Evolutionary conservation across 92 coral and sea anemone species (phyloP), one percentile per base, ranked within the genome.

Genomic region (Heteractis magnifica): DNA sequence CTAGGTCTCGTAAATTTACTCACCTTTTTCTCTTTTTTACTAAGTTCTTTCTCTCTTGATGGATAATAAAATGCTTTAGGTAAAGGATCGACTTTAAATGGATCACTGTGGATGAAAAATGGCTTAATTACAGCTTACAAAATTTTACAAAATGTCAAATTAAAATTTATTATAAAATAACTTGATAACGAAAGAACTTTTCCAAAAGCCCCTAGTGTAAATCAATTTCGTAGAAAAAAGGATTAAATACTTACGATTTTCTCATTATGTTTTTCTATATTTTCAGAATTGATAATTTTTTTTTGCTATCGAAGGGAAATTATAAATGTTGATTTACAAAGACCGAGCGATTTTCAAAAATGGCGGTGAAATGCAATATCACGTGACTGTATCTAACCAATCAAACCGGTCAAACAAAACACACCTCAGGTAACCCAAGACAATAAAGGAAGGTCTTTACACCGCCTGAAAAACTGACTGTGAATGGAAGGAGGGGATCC

Each of bases 21-120:
- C 77, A 91, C 97, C 99, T 90, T 94, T 88, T 87, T 93, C 71
- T 94, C 97, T 50, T 62, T 85, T 50, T 91, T 82, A 14, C 93
- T 82, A 62, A 97, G 87, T 78, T 89, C 90, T 81, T 88, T 94
- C 58, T 89, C 88, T 55, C 82, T 85, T 53, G 99, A 88, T 49
- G 99, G 99, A 86, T 94, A 82, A 84, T 97, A 97, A 87, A 90
- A 92, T 41, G 99, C 80, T 81, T 90, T 97, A 4, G 98, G 98
- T 49, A 97, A 86, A 55, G 99, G 89, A 18, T 87, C 97, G 23
- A 82, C 97, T 81, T 92, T 91, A 85, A 97, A 97, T 59, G 99
- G 99, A 79, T 97, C 88, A 34, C 90, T 89, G 53, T 87, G 44
- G 44, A 34, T 34, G 64, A 52, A 80, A 73, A 59, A 81, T 23